Evolutionary conservation across 2,888 invertebrate species (phyloP), one percentile per base, ranked within the genome.

Genomic region (Caradrina clavipalpis): DNA sequence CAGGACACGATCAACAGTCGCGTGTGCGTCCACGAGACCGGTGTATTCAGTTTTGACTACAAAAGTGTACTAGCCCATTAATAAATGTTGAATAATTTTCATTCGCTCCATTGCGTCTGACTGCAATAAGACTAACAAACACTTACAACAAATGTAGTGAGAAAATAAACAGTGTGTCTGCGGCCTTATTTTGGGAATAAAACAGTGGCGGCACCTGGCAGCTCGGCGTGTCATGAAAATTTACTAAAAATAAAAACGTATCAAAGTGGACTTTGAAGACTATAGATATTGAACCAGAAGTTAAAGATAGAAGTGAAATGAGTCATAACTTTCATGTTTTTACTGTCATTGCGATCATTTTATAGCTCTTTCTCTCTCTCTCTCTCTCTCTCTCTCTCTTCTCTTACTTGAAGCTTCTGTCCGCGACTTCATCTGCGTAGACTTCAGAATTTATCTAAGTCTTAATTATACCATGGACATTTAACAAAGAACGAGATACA

Each of bases 221-320:
- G 79, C 81, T 77, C 73, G 64, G 74, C 73, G 81, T 82, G 84
- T 76, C 84, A 84, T 86, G 86, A 80, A 86, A 86, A 86, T 81
- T 82, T 73, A 77, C 85, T 87, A 87, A 89, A 90, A 89, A 88
- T 90, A 90, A 87, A 73, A 11, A 78, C 69, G 87, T 90, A 90
- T 91, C 89, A 92, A 92, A 91, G 89, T 83, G 86, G 80, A 83
- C 76, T 65, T 73, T 47, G 17, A 35, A 55, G 55, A 60, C 67
- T 78, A 76, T 80, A 63, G 50, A 35, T 42, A 21, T 39, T 2
- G 0, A 21, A n/a, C 47, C 79, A 82, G 84, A 76, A 82, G 69
- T 39, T 39, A 13, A n/a, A 74, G 8, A 61, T 15, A 35, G n/a
- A n/a, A n/a, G n/a, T n/a, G n/a, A n/a, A n/a, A n/a, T n/a, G n/a